These are phyloP conservation scores for Hymenochirus boettgeri DNA, from an alignment of 2,113 vertebrate species.

Conservation along the genomic window DNA sequence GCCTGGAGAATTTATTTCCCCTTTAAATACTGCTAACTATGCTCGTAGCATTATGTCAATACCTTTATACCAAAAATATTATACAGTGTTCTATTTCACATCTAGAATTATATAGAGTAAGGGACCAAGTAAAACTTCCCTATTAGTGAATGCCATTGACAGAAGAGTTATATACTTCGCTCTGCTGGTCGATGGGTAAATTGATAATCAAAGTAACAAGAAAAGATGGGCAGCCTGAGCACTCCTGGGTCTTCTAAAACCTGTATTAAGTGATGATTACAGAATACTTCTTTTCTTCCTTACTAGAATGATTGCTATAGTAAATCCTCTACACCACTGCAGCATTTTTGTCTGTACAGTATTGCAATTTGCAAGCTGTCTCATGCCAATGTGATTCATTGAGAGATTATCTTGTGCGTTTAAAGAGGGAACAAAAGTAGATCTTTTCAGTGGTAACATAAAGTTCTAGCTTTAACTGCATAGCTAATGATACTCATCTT, in stretches of 20 bases:
- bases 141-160: slow-evolving; percentile 2
- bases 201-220: slow-evolving; percentile 38
- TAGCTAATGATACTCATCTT: slow-evolving; percentile 6
- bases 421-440: slow-evolving; percentile 7
- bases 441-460: not conserved
- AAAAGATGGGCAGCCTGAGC: slow-evolving; percentile 24
- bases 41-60: too few relatives aligned
- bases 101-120: not conserved
- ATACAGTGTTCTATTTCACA: not conserved
- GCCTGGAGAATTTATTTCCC: too few relatives aligned
- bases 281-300: not conserved
- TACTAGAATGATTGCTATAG: slow-evolving; percentile 22
- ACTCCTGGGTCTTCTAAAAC: slow-evolving; percentile 23
- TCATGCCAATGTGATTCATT: slow-evolving; percentile 30
- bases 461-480: slow-evolving; percentile 2
- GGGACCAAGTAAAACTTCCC: not conserved
- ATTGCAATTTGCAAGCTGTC: not conserved
- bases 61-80: too few relatives aligned
- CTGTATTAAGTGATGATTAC: slow-evolving; percentile 32
- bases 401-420: slow-evolving; percentile 18
- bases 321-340: slow-evolving; percentile 20
- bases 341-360: slow-evolving; percentile 1
- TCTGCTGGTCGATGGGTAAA: slow-evolving; percentile 21
- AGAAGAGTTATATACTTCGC: slow-evolving; percentile 17
- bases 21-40: too few relatives aligned